Evolutionary conservation across 2,797 vertebrate genomes (phyloP).

Genomic region (Anabacerthia variegaticeps): DNA sequence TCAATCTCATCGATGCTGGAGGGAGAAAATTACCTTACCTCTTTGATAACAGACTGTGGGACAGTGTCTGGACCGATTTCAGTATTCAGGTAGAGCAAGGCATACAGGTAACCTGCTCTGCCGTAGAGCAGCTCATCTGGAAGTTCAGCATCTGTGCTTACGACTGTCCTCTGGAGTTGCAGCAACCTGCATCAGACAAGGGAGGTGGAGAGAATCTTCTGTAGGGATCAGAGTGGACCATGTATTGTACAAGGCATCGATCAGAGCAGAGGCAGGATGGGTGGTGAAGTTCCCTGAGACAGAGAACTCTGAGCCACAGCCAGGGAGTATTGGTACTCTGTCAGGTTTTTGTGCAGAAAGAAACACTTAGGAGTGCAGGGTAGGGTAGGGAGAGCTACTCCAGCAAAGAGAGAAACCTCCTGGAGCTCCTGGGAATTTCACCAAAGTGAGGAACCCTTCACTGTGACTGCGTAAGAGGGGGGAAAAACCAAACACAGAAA

Average conservation of each 20-base stretch:
- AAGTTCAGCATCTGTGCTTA: slow-evolving; percentile 84
- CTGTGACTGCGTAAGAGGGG: too few relatives aligned
- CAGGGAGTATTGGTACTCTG: too few relatives aligned
- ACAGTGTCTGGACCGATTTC: slow-evolving; percentile 86
- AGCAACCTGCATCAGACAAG: slow-evolving; percentile 80
- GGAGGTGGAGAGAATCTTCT: not conserved
- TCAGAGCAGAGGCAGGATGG: not conserved
- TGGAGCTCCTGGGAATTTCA: too few relatives aligned
- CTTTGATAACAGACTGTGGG: slow-evolving; percentile 80
- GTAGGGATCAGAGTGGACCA: not conserved
- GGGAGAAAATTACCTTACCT: slow-evolving; percentile 75
- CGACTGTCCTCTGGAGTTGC: slow-evolving; percentile 86
- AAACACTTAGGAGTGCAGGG: too few relatives aligned
- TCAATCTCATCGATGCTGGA: not conserved
- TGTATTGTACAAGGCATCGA: not conserved
- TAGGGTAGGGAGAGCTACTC: too few relatives aligned
- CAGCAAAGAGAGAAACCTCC: too few relatives aligned
- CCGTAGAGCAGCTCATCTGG: slow-evolving; percentile 94
- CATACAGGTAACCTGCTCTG: slow-evolving; percentile 90
- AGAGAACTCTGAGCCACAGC: too few relatives aligned
- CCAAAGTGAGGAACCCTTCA: too few relatives aligned
- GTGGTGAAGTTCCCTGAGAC: not conserved
- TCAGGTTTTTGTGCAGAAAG: too few relatives aligned
- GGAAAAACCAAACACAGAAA: too few relatives aligned
- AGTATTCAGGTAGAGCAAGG: slow-evolving; percentile 90